Base-by-base conservation (phyloP, 2,113 vertebrate species). In the Vidua chalybeata region DNA sequence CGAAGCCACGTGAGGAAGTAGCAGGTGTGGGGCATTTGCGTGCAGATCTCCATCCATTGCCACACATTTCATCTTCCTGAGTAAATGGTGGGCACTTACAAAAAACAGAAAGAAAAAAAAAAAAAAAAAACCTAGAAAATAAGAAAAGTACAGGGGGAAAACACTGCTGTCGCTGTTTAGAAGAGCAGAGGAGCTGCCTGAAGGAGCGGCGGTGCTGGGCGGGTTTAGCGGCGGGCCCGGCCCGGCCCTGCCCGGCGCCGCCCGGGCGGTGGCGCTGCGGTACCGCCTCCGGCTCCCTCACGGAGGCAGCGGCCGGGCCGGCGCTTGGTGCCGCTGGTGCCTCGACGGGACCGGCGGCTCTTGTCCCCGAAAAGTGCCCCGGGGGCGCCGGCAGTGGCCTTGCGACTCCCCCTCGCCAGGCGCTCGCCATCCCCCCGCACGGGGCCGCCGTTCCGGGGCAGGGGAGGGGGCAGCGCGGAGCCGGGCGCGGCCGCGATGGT, bases 251-350 rank as follows among this genome's bases (percentile, higher is more conserved):
- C 55, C 83, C 51, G 18, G 18, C 3, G 5, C 33, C 10, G 49
- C 6, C 96, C 98, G 97, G 88, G 5, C 15, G 97, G 89, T 97
- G 98, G 97, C 96, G 95, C 97, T 97, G 96, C 91, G 71, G 93
- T 55, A 94, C 76, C 80, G 87, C 80, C 84, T 68, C 8, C 49
- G 15, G 6, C 27, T 80, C 21, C 61, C 6, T 77, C 39, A 6
- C 23, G 22, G 43, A 8, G 9, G 33, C 18, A 11, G 18, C 15
- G 10, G 22, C 33, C 41, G 41, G 24, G 39, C 11, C 12, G 48
- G 48, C 10, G 43, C 31, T 27, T 14, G 5, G 21, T 12, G 20
- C 31, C 2, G 73, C n/a, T 5, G 15, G 13, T 33, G 30, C 15
- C 30, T 5, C 20, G 26, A 43, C 37, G 37, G 20, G 28, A 15